Evolutionary conservation across 2,113 vertebrate genomes (phyloP).

Genomic region (Brachionichthys hirsutus): DNA sequence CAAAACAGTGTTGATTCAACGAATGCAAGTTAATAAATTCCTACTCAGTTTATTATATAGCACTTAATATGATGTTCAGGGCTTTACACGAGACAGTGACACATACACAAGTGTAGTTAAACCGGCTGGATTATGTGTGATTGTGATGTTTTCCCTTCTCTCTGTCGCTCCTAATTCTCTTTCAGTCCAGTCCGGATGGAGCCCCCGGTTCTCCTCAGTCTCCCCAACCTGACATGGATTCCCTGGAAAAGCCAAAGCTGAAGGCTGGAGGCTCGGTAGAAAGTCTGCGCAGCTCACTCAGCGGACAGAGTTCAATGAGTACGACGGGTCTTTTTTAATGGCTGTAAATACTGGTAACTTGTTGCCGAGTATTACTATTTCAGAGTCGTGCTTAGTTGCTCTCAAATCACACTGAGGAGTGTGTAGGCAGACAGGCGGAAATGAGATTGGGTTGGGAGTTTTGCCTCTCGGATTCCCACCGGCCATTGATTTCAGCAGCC

Average conservation of each 20-base stretch:
- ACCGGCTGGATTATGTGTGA: neutral
- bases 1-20: too few species aligned
- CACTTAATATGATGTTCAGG: neutral
- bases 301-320: slow-evolving; percentile 99
- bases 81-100: neutral
- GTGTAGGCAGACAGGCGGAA: slow-evolving; percentile 31
- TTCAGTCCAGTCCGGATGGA: slow-evolving; percentile 86
- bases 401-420: slow-evolving; percentile 10
- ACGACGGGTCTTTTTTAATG: slow-evolving; percentile 57
- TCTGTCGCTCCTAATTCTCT: slow-evolving; percentile 18
- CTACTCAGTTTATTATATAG: too few species aligned
- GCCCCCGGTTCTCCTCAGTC: slow-evolving; percentile 82
- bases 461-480: slow-evolving; percentile 13
- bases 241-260: slow-evolving; percentile 92
- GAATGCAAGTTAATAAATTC: too few species aligned
- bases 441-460: slow-evolving; percentile 45
- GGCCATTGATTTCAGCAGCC: slow-evolving; percentile 8
- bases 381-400: too few species aligned
- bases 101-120: neutral
- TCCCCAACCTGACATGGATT: slow-evolving; percentile 82
- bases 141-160: neutral
- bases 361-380: too few species aligned
- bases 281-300: slow-evolving; percentile 95
- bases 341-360: too few species aligned
- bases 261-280: slow-evolving; percentile 96